Base-by-base conservation (phyloP, 2,113 vertebrate species). In the Syrrhaptes paradoxus region DNA sequence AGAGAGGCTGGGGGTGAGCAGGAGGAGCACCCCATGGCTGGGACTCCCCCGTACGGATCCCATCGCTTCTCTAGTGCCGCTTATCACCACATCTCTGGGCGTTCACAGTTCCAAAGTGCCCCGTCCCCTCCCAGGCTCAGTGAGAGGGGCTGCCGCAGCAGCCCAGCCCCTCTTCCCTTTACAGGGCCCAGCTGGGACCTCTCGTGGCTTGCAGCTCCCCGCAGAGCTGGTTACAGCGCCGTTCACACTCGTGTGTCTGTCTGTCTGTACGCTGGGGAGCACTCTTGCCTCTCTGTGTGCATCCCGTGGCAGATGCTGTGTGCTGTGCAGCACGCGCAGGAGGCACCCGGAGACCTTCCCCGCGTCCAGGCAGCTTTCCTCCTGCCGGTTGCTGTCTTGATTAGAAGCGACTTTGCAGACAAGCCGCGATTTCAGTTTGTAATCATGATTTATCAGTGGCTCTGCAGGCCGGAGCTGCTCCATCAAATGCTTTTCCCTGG, bases 141-240 rank as follows among this genome's bases (percentile, higher is more conserved):
- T 1, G 4, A 49, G 68, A 5, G 6, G 59, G 29, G 51, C 59
- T 66, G 48, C 24, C 1, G 0, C 36, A 67, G 83, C 46, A 58
- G 57, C 57, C 48, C 11, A 0, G 24, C 43, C 24, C 14, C 55
- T 85, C 22, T 71, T 21, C 22, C 2, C 2, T 21, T 57, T 20
- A 17, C 52, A 13, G 22, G 75, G 21, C 58, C 41, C 63, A 55
- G 48, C 88, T n/a, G 65, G 41, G 68, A 36, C 38, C 48, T 55
- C 28, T 46, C 2, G 1, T 29, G 34, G 7, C 52, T 20, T 10
- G 13, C 4, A 7, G 26, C 43, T 63, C 34, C n/a, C 32, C 4
- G 2, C 34, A 22, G 51, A 21, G 51, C 11, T 3, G 0, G 28
- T 22, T 10, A 9, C 10, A 0, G 13, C 31, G 1, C 25, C 1